Evolutionary conservation across 2,888 invertebrate species (phyloP).

Genomic region (Cerastoderma edule): DNA sequence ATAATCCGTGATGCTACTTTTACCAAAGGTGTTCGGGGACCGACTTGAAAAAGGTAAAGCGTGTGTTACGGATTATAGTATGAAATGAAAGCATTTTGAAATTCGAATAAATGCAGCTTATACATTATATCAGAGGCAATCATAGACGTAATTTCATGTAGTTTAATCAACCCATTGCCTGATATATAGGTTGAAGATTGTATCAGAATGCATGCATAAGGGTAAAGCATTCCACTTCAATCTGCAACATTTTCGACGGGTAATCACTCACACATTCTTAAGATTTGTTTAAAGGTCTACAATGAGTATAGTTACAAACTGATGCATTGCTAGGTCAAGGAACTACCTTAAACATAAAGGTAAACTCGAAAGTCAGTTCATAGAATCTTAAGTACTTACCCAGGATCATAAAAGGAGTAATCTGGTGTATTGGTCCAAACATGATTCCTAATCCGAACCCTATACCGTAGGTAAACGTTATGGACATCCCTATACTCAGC

Average conservation of each 20-base stretch:
- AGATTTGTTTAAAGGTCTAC: not conserved
- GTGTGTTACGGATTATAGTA: too few species aligned
- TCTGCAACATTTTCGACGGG: not conserved
- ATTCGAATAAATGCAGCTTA: too few species aligned
- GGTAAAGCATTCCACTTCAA: not conserved
- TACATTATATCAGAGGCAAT: too few species aligned
- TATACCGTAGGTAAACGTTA: constrained; percentile 89
- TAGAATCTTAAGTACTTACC: too few species aligned
- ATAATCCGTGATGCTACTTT: too few species aligned
- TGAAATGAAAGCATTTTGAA: too few species aligned
- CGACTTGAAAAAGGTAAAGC: too few species aligned
- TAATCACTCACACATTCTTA: not conserved
- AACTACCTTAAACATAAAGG: too few species aligned
- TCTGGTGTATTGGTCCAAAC: constrained; percentile 92
- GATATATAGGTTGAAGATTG: not conserved
- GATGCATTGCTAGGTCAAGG: not conserved
- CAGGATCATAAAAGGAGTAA: constrained; percentile 92
- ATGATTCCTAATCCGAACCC: constrained; percentile 89
- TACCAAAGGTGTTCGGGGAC: too few species aligned
- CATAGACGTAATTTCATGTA: too few species aligned
- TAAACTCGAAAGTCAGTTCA: too few species aligned
- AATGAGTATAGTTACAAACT: not conserved
- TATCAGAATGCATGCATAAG: not conserved
- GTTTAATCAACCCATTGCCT: too few species aligned
- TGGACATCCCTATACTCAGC: constrained; percentile 90